Percentiles rank a stretch among this genome's conserved stretches.
These are phyloP conservation scores for Nomada fucata DNA, from an alignment of 2,888 invertebrate genomes.

Conservation along the genomic window DNA sequence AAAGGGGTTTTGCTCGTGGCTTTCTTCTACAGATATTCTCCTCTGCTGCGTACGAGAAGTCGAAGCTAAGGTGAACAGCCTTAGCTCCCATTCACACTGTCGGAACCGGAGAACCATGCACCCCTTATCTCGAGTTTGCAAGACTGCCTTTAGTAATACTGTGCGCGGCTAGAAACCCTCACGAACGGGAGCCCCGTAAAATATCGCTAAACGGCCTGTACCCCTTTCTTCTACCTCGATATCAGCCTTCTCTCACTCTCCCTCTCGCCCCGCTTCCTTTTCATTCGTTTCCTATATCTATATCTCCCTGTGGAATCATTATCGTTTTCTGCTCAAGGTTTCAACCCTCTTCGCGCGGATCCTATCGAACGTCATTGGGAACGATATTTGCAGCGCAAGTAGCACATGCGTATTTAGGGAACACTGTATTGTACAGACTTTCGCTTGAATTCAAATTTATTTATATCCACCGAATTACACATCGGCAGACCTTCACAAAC, in stretches of 20 bases:
- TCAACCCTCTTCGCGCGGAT: conserved; percentile 13
- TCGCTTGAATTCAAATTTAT: too few relatives aligned
- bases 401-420: too few relatives aligned
- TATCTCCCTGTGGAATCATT: conserved; percentile 24
- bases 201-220: conserved; percentile 81
- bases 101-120: conserved; percentile 73
- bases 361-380: conserved; percentile 33
- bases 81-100: conserved; percentile 78
- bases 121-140: conserved; percentile 83
- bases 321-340: conserved; percentile 27
- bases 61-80: conserved; percentile 68
- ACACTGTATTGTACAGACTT: too few relatives aligned
- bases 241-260: conserved; percentile 1
- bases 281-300: not conserved
- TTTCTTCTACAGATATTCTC: conserved; percentile 69
- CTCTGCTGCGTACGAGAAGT: conserved; percentile 53
- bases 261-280: not conserved
- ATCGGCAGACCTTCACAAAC: too few relatives aligned
- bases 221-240: conserved; percentile 55
- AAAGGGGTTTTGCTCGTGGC: conserved; percentile 75
- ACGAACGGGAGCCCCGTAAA: conserved; percentile 81
- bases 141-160: conserved; percentile 83
- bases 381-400: conserved; percentile 7
- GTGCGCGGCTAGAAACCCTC: conserved; percentile 73
- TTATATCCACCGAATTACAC: too few relatives aligned